A percentile compares a stretch with the other conserved stretches of the same genome.
phyloP scores from a whole-genome alignment of 2,113 vertebrate species.

The Clarias macrocephalus region DNA sequence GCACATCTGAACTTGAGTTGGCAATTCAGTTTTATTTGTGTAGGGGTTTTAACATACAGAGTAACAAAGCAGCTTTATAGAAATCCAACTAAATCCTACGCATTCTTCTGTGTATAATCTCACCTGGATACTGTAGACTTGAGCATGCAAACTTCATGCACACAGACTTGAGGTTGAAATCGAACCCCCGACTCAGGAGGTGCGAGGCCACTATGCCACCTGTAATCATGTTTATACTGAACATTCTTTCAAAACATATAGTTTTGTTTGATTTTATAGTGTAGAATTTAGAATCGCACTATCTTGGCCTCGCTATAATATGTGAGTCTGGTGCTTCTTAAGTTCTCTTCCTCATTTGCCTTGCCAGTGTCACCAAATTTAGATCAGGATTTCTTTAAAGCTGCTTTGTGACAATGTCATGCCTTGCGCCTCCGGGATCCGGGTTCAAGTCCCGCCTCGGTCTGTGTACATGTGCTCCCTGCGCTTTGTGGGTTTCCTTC shows the following conservation, averaged over 20 bases:
- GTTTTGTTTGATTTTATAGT: not conserved
- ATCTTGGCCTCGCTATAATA: not conserved
- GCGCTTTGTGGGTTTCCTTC: too few relatives aligned
- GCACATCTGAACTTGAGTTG: conserved; percentile 11
- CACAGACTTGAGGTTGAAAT: too few relatives aligned
- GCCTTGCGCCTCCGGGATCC: too few relatives aligned
- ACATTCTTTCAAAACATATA: not conserved
- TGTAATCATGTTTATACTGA: not conserved
- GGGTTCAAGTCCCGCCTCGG: too few relatives aligned
- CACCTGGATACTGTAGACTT: not conserved
- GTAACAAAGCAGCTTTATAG: not conserved
- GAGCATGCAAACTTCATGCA: too few relatives aligned
- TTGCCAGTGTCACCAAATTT: not conserved
- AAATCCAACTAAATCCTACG: not conserved
- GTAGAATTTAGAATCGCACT: not conserved
- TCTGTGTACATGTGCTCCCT: too few relatives aligned
- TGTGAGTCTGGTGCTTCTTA: not conserved
- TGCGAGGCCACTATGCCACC: too few relatives aligned
- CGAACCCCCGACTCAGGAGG: too few relatives aligned
- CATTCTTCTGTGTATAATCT: not conserved
- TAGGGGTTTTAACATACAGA: not conserved
- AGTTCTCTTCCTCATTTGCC: not conserved
- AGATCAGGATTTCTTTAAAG: not conserved
- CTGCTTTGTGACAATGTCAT: not conserved
- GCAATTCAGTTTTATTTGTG: not conserved